Percentiles rank a stretch among this genome's conserved stretches.
phyloP scores from a whole-genome alignment of 2,113 vertebrate genomes.

The Microcebus murinus region DNA sequence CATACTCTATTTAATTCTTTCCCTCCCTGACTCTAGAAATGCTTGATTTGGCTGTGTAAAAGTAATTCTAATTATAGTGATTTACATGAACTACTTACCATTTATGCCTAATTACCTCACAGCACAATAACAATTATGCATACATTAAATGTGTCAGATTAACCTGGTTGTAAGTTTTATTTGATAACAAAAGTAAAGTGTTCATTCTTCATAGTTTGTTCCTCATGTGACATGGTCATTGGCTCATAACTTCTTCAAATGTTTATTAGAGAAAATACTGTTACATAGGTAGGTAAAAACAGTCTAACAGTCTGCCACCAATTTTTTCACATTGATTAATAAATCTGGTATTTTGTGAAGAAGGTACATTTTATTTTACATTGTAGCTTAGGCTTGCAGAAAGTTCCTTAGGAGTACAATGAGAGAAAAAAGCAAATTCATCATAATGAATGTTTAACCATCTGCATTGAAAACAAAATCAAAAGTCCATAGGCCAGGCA shows the following conservation, averaged over 20 bases:
- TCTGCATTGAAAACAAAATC: constrained; percentile 34
- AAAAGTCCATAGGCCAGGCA: neutral
- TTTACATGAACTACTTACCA: constrained; percentile 82
- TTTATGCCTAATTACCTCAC: constrained; percentile 80
- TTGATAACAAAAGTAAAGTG: constrained; percentile 73
- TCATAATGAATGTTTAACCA: constrained; percentile 33
- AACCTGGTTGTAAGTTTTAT: constrained; percentile 77
- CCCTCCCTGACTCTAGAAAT: constrained; percentile 75
- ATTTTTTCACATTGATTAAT: neutral
- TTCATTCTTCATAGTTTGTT: constrained; percentile 37
- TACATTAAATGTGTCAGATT: constrained; percentile 75
- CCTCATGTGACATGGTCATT: constrained; percentile 24
- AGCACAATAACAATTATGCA: constrained; percentile 81
- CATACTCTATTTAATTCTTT: constrained; percentile 58
- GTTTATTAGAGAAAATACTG: neutral
- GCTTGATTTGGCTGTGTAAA: constrained; percentile 80
- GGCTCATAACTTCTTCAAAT: neutral
- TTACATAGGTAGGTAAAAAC: neutral
- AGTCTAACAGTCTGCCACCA: neutral
- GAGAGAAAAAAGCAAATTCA: neutral
- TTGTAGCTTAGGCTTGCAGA: neutral
- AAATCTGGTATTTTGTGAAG: constrained; percentile 8
- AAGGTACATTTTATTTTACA: neutral
- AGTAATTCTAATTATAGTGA: constrained; percentile 81
- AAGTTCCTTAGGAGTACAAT: neutral